Evolutionary conservation across 2,888 invertebrate genomes (phyloP).

Genomic region (Dysmachus trigonus): DNA sequence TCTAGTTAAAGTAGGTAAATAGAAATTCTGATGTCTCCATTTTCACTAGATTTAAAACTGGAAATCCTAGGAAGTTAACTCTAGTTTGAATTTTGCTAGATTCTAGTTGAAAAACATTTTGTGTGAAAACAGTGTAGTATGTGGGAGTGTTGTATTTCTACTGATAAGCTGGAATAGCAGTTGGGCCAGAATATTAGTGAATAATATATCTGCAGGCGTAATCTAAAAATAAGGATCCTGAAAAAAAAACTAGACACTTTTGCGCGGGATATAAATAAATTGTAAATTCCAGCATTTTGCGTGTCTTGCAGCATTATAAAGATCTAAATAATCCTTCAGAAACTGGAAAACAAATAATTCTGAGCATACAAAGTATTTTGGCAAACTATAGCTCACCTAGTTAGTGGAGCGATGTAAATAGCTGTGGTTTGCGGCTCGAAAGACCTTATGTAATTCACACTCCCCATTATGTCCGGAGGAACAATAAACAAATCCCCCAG

Average conservation of each 20-base stretch:
- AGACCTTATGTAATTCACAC: background rate
- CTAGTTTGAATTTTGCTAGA: too few species aligned
- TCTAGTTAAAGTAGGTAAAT: too few species aligned
- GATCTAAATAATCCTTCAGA: background rate
- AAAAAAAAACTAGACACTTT: background rate
- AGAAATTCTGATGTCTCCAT: too few species aligned
- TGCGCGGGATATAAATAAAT: background rate
- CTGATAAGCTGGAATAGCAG: too few species aligned
- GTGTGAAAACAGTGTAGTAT: too few species aligned
- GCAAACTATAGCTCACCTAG: background rate
- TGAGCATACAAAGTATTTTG: background rate
- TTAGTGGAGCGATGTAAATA: background rate
- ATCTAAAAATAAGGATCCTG: background rate
- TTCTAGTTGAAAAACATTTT: too few species aligned
- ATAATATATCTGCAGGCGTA: background rate
- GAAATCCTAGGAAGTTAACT: too few species aligned
- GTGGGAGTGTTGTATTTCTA: too few species aligned
- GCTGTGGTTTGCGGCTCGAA: background rate
- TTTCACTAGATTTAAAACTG: too few species aligned
- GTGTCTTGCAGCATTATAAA: background rate
- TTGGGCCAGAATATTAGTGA: too few species aligned
- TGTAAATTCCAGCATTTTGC: background rate
- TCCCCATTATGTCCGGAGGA: background rate
- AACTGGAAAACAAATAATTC: background rate
- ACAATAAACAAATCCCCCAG: slow-evolving; percentile 18